phyloP scores from a whole-genome alignment of 1,140 invertebrate genomes.

The Whitmania pigra region DNA sequence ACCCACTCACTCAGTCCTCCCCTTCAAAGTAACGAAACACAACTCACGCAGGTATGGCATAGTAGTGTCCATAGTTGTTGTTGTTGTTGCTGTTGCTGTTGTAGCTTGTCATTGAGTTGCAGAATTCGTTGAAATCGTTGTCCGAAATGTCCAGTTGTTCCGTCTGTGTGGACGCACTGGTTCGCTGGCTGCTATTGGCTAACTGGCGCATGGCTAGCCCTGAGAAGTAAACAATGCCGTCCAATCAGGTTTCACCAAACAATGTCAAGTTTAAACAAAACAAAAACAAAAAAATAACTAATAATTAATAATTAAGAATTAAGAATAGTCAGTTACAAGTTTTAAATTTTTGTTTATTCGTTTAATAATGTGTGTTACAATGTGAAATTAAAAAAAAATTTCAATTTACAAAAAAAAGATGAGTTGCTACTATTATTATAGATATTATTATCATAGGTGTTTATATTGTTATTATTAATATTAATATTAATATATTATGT shows the following conservation, averaged over 20 bases:
- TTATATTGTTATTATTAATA: background rate
- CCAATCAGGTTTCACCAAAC: no score
- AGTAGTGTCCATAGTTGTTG: background rate
- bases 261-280: background rate
- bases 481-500: background rate
- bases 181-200: background rate
- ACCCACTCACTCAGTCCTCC: background rate
- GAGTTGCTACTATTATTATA: no score
- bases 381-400: no score
- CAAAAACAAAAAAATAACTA: no score
- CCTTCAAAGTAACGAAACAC: background rate
- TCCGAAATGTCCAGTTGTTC: background rate
- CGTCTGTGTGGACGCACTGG: background rate
- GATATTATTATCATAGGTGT: no score
- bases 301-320: no score
- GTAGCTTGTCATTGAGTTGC: background rate
- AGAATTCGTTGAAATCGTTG: background rate
- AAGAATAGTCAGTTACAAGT: no score
- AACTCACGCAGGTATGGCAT: background rate
- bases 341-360: background rate
- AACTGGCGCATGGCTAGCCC: background rate
- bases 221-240: background rate
- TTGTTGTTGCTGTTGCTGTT: background rate
- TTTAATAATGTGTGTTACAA: no score
- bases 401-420: no score